phyloP scores from a whole-genome alignment of 1,140 invertebrate genomes.

The Cotesia chilonis region DNA sequence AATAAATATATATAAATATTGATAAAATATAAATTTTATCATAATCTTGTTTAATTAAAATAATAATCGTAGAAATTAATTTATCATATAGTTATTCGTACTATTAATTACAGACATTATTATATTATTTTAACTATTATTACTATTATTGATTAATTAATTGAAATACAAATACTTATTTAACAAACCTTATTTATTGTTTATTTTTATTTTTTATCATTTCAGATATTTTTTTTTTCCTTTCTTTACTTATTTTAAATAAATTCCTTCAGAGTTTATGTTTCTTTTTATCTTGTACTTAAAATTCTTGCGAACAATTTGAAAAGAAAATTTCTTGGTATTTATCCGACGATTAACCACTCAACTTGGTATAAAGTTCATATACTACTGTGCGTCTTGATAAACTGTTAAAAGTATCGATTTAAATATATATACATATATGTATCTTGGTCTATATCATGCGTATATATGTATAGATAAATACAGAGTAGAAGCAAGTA shows the following conservation, averaged over 20 bases:
- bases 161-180: constrained; percentile 58
- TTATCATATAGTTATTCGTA: constrained; percentile 41
- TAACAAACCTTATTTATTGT: constrained; percentile 44
- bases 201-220: constrained; percentile 10
- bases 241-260: constrained; percentile 19
- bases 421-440: no score
- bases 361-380: no score
- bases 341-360: no score
- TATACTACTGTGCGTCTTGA: no score
- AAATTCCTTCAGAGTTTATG: no score
- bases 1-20: constrained; percentile 40
- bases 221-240: no score
- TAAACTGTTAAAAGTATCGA: no score
- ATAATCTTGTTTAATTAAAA: constrained; percentile 48
- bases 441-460: no score
- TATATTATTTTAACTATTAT: constrained; percentile 43
- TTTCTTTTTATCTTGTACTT: constrained; percentile 21
- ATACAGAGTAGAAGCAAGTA: background rate
- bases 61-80: constrained; percentile 42
- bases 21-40: constrained; percentile 35
- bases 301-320: no score
- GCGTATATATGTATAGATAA: no score
- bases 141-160: constrained; percentile 43
- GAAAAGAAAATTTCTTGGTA: no score
- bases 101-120: constrained; percentile 3